Evolutionary conservation across 53 echinoderm and acorn worm species (phyloP).

Genomic region (Paracentrotus lividus): DNA sequence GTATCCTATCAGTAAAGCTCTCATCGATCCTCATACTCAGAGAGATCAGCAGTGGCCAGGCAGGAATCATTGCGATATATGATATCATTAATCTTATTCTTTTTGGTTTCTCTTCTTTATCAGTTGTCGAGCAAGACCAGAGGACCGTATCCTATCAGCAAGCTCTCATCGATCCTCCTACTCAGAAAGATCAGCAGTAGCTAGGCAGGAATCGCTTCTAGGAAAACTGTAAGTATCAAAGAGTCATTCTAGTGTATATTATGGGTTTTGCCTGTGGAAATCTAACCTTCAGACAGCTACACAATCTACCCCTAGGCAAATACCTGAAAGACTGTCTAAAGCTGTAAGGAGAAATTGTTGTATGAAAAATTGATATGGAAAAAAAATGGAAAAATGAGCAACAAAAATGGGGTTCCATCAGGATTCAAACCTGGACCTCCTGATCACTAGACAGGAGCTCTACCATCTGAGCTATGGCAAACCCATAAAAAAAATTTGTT

Average conservation of each 20-base stretch:
- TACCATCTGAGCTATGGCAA: too few relatives aligned
- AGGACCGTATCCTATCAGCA: slow-evolving; percentile 83
- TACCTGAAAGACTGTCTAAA: too few relatives aligned
- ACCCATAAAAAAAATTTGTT: too few relatives aligned
- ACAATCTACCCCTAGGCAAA: too few relatives aligned
- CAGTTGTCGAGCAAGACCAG: slow-evolving; percentile 88
- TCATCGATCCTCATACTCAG: slow-evolving; percentile 68
- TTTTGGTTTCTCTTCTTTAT: background rate
- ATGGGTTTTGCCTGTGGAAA: background rate
- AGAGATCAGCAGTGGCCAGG: slow-evolving; percentile 44
- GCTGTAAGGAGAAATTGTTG: too few relatives aligned
- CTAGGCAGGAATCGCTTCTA: slow-evolving; percentile 45
- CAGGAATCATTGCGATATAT: slow-evolving; percentile 57
- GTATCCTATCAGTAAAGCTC: slow-evolving; percentile 80
- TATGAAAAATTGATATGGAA: too few relatives aligned
- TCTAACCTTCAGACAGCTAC: background rate
- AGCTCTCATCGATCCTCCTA: slow-evolving; percentile 75
- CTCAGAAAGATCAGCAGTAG: slow-evolving; percentile 52
- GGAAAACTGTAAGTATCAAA: slow-evolving; percentile 55
- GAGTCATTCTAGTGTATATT: background rate
- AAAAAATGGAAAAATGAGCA: too few relatives aligned
- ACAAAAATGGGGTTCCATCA: too few relatives aligned
- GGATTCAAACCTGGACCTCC: too few relatives aligned
- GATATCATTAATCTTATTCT: too few relatives aligned
- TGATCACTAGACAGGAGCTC: too few relatives aligned